Conservation (phyloP, 2,888 invertebrate species). For the Herminia tarsipennalis region DNA sequence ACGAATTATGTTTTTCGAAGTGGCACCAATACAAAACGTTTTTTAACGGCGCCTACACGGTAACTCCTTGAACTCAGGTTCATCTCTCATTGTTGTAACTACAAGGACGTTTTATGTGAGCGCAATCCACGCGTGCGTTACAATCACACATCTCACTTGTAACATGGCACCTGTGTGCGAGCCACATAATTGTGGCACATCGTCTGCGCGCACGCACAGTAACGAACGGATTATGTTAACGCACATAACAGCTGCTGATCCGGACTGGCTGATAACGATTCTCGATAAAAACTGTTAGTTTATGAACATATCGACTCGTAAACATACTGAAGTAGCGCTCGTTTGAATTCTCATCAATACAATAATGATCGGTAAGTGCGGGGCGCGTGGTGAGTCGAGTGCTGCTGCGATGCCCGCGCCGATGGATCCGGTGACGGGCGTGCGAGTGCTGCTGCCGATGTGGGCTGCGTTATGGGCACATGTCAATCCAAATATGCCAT, state of each 20-base stretch:
- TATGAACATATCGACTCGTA: constrained; percentile 13
- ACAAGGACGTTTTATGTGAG: no score
- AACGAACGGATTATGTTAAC: constrained; percentile 21
- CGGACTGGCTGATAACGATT: constrained; percentile 11
- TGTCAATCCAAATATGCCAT: neutral
- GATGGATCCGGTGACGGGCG: neutral
- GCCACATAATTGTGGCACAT: constrained; percentile 1
- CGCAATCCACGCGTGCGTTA: neutral
- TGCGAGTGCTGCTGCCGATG: neutral
- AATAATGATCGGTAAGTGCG: neutral
- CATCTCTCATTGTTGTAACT: no score
- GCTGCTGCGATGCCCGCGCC: neutral
- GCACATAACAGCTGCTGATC: constrained; percentile 2
- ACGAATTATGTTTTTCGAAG: no score
- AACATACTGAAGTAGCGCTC: constrained; percentile 26
- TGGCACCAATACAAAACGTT: no score
- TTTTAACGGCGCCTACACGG: no score
- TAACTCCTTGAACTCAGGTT: no score
- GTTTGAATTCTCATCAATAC: constrained; percentile 4
- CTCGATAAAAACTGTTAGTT: constrained; percentile 22
- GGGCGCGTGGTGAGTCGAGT: neutral
- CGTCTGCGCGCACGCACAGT: constrained; percentile 7
- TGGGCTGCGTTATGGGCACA: neutral
- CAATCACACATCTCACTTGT: neutral
- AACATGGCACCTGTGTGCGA: neutral